Evolutionary conservation across 2,113 vertebrate genomes (phyloP), one percentile per base, ranked within the genome.

Genomic region (Engystomops pustulosus): DNA sequence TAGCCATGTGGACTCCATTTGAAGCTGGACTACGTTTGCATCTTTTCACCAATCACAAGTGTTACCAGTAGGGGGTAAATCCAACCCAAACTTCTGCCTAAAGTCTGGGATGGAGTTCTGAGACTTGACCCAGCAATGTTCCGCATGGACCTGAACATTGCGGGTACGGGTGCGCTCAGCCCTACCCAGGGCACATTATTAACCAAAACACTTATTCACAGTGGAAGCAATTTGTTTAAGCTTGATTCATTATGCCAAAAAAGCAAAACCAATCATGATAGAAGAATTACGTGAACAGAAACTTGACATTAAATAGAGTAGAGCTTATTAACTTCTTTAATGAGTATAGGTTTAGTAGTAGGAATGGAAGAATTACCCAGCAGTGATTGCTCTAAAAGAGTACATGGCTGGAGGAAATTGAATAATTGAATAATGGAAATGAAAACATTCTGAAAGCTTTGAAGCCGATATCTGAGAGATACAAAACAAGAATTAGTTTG

Each of bases 391-490:
- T 27, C 17, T 67, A 67, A 80, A 80, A 47, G n/a, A 80, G 38
- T 67, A 67, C 14, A 67, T 47, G 60, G 60, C 58, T 45, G 51
- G 17, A 80, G 60, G 78, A 65, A 67, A 67, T 67, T 36, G 25
- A 67, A 32, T 65, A 80, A 80, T 47, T 80, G 58, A 67, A 80
- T 65, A 67, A 62, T 20, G 17, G 34, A 67, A 80, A 62, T 45
- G 38, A 79, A 76, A 65, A 80, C 38, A 45, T 65, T 45, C 78
- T 67, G 45, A 67, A 80, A 67, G 78, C 78, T 49, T 80, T 45
- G 78, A 80, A 67, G 25, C 44, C 65, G 17, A 80, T 80, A 67
- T 67, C 27, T 79, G 38, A 60, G 38, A 79, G 38, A 65, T 79
- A 45, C 15, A 67, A 30, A 65, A 23, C 10, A 20, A 8, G 15